Evolutionary conservation across 2,888 invertebrate genomes (phyloP), one percentile per base, ranked within the genome.

Genomic region (Polydrusus tereticollis): DNA sequence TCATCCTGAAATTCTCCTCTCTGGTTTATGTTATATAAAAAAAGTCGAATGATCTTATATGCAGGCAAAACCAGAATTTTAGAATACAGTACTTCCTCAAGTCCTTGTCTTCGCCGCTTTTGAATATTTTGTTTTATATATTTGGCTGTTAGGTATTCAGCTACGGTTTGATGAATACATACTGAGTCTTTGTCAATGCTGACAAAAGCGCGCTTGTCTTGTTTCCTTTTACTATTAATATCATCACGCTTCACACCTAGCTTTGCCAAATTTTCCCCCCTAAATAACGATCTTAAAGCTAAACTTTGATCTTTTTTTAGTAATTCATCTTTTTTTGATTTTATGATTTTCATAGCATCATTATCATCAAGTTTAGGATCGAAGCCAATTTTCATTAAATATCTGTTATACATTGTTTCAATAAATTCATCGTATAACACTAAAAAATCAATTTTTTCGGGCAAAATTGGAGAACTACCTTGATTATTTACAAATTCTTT

Each of bases 401-500:
- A 23, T 14, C 59, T 38, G 10, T 59, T 1, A 59, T 41, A 8
- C 6, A 59, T 20, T 20, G 0, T 41, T 21, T 21, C 7, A 18
- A 59, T 33, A 14, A 59, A 59, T 23, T 43, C n/a, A 6, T 59
- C 26, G 10, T 38, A 59, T 14, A 59, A 23, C 10, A 6, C 10
- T 12, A 36, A 41, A 23, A 59, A 21, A 21, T 59, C 33, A 14
- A 59, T 1, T 6, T 8, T 41, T 14, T 59, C 7, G 3, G 59
- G 59, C 23, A 59, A 41, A 21, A 23, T 12, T 16, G 26, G 29
- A 2, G 14, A 16, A n/a, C 6, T 12, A 12, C 4, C 4, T 14
- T 23, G n/a, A 41, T 21, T 12, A 8, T n/a, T 59, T 41, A 59
- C 21, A 59, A 21, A 59, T 20, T 59, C 41, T 14, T 59, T 18